Percentiles rank a stretch among this genome's conserved stretches.
These are phyloP conservation scores for Chironomus riparius DNA, from an alignment of 2,888 invertebrate genomes.

Conservation along the genomic window DNA sequence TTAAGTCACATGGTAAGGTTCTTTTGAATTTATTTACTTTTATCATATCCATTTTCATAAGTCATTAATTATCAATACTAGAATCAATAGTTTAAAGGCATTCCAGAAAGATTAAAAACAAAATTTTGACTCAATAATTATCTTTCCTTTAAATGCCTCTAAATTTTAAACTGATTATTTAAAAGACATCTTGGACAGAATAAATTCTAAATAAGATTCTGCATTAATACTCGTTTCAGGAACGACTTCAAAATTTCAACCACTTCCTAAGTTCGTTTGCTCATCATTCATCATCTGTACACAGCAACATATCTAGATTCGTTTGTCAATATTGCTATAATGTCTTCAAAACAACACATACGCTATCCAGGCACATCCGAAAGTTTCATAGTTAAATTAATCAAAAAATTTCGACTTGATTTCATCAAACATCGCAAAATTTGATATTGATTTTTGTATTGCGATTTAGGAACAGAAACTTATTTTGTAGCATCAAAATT, in stretches of 20 bases:
- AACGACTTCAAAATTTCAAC: conserved; percentile 8
- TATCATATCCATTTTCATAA: background rate
- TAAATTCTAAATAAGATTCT: background rate
- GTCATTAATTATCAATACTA: too few relatives aligned
- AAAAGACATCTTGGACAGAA: background rate
- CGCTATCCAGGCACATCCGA: background rate
- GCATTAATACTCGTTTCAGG: background rate
- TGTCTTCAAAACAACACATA: conserved; percentile 18
- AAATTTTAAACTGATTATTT: background rate
- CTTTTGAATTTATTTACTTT: background rate
- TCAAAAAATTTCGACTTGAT: too few relatives aligned
- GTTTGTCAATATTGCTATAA: conserved; percentile 8
- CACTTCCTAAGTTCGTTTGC: conserved; percentile 1
- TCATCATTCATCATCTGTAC: background rate
- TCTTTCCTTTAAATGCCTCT: too few relatives aligned
- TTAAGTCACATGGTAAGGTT: background rate
- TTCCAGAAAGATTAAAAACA: too few relatives aligned
- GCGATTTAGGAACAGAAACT: too few relatives aligned
- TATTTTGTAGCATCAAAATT: too few relatives aligned
- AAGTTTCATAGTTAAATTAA: conserved; percentile 15
- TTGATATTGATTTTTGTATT: too few relatives aligned
- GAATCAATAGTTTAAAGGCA: too few relatives aligned
- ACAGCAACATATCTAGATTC: background rate
- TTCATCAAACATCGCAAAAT: too few relatives aligned
- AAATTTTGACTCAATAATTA: too few relatives aligned